Conservation (phyloP, 1,140 invertebrate species). For the Proales similis region DNA sequence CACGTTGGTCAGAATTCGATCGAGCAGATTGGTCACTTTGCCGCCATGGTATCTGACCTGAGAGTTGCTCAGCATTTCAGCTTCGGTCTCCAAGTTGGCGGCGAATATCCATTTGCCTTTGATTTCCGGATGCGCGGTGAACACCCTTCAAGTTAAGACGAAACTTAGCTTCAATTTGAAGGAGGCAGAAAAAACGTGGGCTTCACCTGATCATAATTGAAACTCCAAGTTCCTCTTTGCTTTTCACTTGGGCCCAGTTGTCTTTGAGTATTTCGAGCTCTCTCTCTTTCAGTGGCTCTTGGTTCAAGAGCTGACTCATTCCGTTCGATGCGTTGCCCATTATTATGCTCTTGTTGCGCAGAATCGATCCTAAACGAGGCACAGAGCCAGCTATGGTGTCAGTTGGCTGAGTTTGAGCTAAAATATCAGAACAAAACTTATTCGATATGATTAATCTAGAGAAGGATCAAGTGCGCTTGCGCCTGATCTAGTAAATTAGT, state of each 20-base stretch:
- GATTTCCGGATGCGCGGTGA: slow-evolving; percentile 21
- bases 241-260: slow-evolving; percentile 17
- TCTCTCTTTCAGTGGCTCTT: slow-evolving; percentile 8
- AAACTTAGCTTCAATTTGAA: background rate
- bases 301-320: too few species aligned
- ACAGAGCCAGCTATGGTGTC: too few species aligned
- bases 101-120: slow-evolving; percentile 33
- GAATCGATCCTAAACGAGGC: too few species aligned
- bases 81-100: slow-evolving; percentile 33
- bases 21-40: slow-evolving; percentile 9
- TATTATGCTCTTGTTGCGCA: too few species aligned
- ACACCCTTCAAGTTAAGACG: background rate
- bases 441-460: too few species aligned
- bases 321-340: too few species aligned
- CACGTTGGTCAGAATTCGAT: background rate
- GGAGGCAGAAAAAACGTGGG: background rate
- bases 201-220: slow-evolving; percentile 9
- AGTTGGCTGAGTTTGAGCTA: too few species aligned
- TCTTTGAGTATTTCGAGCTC: background rate
- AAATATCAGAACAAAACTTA: too few species aligned
- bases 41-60: slow-evolving; percentile 31
- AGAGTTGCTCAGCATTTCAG: slow-evolving; percentile 28
- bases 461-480: too few species aligned
- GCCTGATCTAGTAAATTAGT: too few species aligned
- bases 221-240: slow-evolving; percentile 20